Conservation (phyloP, 2,113 vertebrate species). For the Nasalis larvatus region DNA sequence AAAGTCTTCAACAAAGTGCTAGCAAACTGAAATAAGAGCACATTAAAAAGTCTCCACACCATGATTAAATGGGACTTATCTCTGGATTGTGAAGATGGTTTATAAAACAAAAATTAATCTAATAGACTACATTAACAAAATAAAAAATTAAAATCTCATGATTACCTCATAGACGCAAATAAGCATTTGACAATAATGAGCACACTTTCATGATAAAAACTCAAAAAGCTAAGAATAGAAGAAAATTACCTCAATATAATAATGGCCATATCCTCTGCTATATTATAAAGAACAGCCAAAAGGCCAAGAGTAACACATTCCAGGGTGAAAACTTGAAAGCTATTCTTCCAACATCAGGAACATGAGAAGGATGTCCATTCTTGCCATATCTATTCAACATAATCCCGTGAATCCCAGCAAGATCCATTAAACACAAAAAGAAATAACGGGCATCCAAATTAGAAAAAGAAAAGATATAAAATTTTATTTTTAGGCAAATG, state of each 20-base stretch:
- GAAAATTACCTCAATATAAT: not conserved
- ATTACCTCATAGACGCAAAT: not conserved
- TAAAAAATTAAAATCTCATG: not conserved
- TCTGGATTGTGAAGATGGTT: not conserved
- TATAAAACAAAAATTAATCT: not conserved
- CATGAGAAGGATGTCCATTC: not conserved
- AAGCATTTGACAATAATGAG: not conserved
- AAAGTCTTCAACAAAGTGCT: not conserved
- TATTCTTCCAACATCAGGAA: not conserved
- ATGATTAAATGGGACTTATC: not conserved
- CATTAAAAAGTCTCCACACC: not conserved
- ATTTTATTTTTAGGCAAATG: not conserved
- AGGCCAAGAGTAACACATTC: not conserved
- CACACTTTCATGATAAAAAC: not conserved
- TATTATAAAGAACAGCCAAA: not conserved
- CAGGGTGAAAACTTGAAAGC: not conserved
- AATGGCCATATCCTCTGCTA: not conserved
- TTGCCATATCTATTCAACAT: not conserved
- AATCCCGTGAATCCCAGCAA: not conserved
- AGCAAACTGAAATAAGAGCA: not conserved
- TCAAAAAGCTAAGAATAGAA: not conserved
- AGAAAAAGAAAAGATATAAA: not conserved
- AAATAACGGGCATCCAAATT: not conserved
- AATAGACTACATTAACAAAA: not conserved
- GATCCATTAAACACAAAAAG: not conserved